A percentile compares a stretch with the other conserved stretches of the same genome.
These are phyloP conservation scores for Catalaphyllia jardinei DNA, from an alignment of 64 coral and sea anemone genomes.

Conservation along the genomic window DNA sequence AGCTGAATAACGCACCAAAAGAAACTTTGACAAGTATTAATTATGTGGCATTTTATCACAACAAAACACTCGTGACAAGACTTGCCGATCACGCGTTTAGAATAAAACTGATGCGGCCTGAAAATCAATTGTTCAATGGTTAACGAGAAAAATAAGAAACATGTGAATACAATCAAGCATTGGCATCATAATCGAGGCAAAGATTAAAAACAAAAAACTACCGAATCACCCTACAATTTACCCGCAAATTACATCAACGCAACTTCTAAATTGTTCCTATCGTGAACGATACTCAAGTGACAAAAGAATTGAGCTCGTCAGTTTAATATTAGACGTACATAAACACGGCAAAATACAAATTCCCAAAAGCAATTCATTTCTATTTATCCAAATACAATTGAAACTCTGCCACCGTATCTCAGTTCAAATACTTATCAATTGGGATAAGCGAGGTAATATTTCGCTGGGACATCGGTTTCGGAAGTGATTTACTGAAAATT, in stretches of 20 bases:
- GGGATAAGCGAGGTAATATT: background rate
- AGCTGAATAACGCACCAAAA: too few species aligned
- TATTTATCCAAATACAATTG: background rate
- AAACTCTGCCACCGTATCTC: background rate
- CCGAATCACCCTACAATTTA: background rate
- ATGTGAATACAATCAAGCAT: background rate
- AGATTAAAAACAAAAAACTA: background rate
- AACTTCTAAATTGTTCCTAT: background rate
- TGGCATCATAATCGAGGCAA: background rate
- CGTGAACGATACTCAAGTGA: background rate
- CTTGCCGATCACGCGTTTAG: background rate
- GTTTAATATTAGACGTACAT: background rate
- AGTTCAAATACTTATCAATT: background rate
- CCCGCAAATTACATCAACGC: background rate
- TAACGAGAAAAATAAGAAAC: background rate
- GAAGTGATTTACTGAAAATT: slow-evolving; percentile 18
- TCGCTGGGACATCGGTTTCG: background rate
- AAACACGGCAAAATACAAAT: background rate
- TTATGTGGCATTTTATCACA: too few species aligned
- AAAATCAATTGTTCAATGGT: background rate
- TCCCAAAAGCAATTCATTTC: background rate
- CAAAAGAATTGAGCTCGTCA: background rate
- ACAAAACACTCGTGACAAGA: too few species aligned
- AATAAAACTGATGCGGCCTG: background rate
- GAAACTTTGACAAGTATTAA: too few species aligned